Evolutionary conservation across 2,888 invertebrate genomes (phyloP), one percentile per base, ranked within the genome.

Genomic region (Tinea pellionella): DNA sequence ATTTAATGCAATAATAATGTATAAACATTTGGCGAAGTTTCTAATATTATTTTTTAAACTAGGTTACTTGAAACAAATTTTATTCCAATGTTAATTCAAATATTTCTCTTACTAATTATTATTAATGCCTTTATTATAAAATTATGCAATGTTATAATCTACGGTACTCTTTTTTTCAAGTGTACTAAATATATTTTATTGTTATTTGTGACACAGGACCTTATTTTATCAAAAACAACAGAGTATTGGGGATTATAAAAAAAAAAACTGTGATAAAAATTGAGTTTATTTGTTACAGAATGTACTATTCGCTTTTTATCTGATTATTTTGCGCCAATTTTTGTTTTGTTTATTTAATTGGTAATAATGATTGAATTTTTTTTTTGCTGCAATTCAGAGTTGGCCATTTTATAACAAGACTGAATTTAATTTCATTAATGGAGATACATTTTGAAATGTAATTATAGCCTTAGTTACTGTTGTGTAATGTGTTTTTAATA

Each of bases 391-490:
- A 15, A 18, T 56, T 41, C 29, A 32, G 57, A 77, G 77, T 82
- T 81, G 87, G 88, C 86, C 87, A 86, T 88, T 86, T 88, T 86
- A 64, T 88, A 88, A 88, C 88, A 88, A 88, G 88, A 88, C 88
- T 88, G 88, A 88, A 86, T 84, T 86, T 77, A 77, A 78, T 86
- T 84, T 81, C 81, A 77, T 12, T 1, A 37, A 18, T n/a, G 13
- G 16, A n/a, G n/a, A 77, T 19, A 72, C 75, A 77, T 81, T 78
- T 78, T 72, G 74, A 78, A 75, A 75, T 78, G 72, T 76, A 73
- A 81, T 78, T 55, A 16, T 80, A 78, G 83, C 79, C 76, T 85
- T 83, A 83, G 83, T 82, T 81, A 80, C 78, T 82, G 81, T 81
- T 84, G 78, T 83, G 80, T 78, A 81, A 81, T 81, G 57, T 60